These are phyloP conservation scores for Lacerta agilis DNA, from an alignment of 2,797 vertebrate species.

Conservation along the genomic window DNA sequence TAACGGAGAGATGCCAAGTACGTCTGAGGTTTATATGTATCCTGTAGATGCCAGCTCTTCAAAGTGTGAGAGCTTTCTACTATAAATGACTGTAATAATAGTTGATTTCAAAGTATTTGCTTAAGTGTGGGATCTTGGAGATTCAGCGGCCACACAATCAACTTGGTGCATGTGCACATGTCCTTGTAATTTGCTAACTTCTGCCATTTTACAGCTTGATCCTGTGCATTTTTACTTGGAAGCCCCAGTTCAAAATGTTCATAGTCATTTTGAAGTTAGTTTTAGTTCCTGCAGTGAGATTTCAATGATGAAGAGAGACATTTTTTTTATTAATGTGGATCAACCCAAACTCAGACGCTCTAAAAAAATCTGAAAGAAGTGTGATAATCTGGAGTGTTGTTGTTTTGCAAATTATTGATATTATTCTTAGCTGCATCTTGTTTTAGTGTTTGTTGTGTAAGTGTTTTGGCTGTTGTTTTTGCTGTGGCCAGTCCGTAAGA, in stretches of 20 bases:
- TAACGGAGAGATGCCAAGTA: neutral
- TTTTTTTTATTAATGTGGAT: conserved; percentile 1
- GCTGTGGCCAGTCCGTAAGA: neutral
- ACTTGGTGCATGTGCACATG: neutral
- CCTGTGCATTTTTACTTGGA: neutral
- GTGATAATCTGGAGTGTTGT: neutral
- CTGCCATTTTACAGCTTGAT: neutral
- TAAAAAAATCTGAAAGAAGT: conserved; percentile 1
- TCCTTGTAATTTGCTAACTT: neutral
- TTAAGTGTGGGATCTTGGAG: neutral
- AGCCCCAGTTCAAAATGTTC: neutral
- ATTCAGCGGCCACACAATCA: neutral
- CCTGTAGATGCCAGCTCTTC: conserved; percentile 10
- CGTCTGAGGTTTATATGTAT: conserved; percentile 23
- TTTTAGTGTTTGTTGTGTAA: neutral
- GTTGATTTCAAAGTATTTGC: conserved; percentile 2
- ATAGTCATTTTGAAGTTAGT: neutral
- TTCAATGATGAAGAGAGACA: neutral
- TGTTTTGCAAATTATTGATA: neutral
- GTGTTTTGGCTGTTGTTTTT: fast-evolving
- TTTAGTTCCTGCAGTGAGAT: neutral
- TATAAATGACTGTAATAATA: conserved; percentile 20
- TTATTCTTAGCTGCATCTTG: neutral
- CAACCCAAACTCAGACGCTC: neutral
- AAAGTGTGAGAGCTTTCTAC: neutral